Evolutionary conservation across 2,888 invertebrate species (phyloP), one percentile per base, ranked within the genome.

Genomic region (Rotaria macrura): DNA sequence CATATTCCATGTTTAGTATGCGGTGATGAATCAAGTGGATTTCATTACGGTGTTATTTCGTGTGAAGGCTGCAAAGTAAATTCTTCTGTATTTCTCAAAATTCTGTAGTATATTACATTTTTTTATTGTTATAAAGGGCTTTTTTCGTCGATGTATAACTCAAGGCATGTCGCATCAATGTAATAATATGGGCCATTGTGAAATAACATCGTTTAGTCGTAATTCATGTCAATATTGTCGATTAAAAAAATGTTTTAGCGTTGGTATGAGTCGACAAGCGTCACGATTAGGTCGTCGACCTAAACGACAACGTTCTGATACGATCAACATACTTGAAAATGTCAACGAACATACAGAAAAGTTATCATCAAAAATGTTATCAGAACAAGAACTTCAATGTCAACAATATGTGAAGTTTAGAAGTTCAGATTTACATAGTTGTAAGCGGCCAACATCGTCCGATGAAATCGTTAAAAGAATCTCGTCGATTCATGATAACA

Each of bases 211-310:
- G 9, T 90, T 91, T 88, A 90, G 90, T 12, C 87, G 91, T 47
- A 91, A 91, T 87, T 90, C 90, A 86, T 91, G 91, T 87, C 91
- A 91, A 89, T 91, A 90, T 87, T 91, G 91, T 87, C 88, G 91
- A 83, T 88, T 91, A 65, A 91, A 91, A 87, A 91, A 91, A 88
- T 91, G 91, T 87, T 90, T 90, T 87, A 88, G 88, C 72, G 90
- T 91, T 10, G 91, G 91, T 65, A 91, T 91, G 91, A 90, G 90
- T 57, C 87, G 90, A 87, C 90, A 90, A 89, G 91, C 91, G 25
- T 91, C 91, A 47, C 88, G 91, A 85, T 88, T 91, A 43, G 91
- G 90, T 29, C 88, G 90, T 74, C 87, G 91, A 79, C 90, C 90
- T 65, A 91, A 91, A 87, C 88, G 90, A 49, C 87, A 90, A 23